These are phyloP conservation scores for Cylas formicarius DNA, from an alignment of 1,140 invertebrate genomes.

Conservation along the genomic window DNA sequence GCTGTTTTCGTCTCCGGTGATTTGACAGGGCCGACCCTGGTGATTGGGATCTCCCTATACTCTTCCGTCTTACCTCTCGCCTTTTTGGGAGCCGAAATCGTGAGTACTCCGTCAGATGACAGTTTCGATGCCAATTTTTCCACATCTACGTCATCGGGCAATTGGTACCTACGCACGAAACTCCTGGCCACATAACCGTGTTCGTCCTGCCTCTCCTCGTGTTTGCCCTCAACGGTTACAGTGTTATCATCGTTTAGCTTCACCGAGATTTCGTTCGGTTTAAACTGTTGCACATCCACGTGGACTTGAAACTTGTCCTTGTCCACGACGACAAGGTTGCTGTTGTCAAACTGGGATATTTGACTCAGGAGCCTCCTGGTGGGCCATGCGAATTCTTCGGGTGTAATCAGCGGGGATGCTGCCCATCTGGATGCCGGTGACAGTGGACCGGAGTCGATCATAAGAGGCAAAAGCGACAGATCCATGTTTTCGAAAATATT, in stretches of 20 bases:
- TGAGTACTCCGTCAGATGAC: not conserved
- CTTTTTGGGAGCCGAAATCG: not conserved
- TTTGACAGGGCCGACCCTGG: no score
- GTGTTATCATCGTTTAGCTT: slow-evolving; percentile 62
- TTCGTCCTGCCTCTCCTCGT: slow-evolving; percentile 64
- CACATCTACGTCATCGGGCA: slow-evolving; percentile 59
- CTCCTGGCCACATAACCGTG: no score
- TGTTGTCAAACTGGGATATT: slow-evolving; percentile 33
- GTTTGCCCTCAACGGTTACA: slow-evolving; percentile 61
- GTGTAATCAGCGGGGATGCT: no score
- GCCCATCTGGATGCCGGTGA: no score
- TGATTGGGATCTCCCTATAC: no score
- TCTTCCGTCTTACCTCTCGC: no score
- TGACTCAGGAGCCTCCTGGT: slow-evolving; percentile 10
- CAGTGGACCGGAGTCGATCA: no score
- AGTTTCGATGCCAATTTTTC: slow-evolving; percentile 33
- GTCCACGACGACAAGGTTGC: slow-evolving; percentile 46
- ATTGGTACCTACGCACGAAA: slow-evolving; percentile 59
- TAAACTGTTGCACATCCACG: slow-evolving; percentile 69
- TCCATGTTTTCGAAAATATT: no score
- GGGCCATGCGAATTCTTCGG: slow-evolving; percentile 27
- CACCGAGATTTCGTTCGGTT: slow-evolving; percentile 71
- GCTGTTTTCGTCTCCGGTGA: no score
- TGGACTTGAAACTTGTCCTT: slow-evolving; percentile 50
- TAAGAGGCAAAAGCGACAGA: no score